A percentile compares a stretch with the other conserved stretches of the same genome.
phyloP scores from a whole-genome alignment of 2,113 vertebrate species.

The Oenanthe melanoleuca region DNA sequence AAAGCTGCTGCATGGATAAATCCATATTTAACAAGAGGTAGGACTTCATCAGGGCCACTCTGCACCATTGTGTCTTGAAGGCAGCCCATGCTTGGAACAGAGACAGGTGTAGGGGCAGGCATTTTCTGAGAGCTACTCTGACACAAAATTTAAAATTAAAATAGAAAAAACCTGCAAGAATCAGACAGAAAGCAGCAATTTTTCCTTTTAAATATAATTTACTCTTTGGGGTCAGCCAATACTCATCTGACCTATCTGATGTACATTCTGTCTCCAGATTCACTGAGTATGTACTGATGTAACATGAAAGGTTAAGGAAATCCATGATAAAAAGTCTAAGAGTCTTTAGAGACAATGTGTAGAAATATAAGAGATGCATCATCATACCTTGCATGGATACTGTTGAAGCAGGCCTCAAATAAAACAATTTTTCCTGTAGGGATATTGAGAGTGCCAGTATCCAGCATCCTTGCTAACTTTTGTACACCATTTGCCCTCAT shows the following conservation, averaged over 20 bases:
- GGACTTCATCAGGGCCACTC: not conserved
- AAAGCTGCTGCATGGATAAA: not conserved
- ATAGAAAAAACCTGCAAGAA: not conserved
- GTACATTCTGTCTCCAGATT: not conserved
- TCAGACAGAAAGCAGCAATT: not conserved
- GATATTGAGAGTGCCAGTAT: not conserved
- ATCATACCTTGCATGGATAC: accelerated
- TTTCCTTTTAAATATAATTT: not conserved
- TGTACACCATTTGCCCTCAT: accelerated
- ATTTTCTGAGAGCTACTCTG: not conserved
- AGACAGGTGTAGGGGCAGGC: accelerated
- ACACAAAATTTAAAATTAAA: not conserved
- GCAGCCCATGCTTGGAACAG: not conserved
- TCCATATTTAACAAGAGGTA: not conserved
- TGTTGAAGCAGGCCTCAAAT: not conserved
- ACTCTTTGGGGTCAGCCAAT: not conserved
- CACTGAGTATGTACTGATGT: not conserved
- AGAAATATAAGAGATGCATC: not conserved
- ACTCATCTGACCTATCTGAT: not conserved
- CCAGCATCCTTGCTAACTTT: not conserved
- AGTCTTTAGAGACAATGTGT: not conserved
- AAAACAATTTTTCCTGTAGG: not conserved
- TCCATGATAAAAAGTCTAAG: not conserved
- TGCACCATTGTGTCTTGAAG: not conserved
- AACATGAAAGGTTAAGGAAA: not conserved